Evolutionary conservation across 2,797 vertebrate species (phyloP).

Genomic region (Nothura maculosa): DNA sequence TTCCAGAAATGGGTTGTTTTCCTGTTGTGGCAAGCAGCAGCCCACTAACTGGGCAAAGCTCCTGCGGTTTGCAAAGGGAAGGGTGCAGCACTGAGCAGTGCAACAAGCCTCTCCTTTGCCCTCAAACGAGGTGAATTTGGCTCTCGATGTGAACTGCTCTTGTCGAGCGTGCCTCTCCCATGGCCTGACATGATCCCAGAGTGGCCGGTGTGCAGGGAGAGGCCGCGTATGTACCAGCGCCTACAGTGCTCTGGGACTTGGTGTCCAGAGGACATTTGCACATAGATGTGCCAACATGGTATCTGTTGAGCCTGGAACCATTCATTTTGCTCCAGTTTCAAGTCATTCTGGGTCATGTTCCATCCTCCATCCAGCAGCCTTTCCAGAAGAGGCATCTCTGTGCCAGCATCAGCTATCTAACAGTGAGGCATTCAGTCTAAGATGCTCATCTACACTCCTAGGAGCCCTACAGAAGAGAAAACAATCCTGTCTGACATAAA

Average conservation of each 20-base stretch:
- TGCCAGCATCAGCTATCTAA: background rate
- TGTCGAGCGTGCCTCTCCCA: background rate
- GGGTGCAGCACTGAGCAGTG: background rate
- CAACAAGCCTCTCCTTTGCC: constrained; percentile 10
- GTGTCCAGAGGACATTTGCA: background rate
- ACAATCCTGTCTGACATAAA: background rate
- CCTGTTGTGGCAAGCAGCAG: background rate
- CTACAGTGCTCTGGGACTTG: background rate
- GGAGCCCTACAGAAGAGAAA: background rate
- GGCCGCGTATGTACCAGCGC: background rate
- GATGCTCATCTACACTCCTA: background rate
- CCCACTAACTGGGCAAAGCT: background rate
- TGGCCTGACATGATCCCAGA: background rate
- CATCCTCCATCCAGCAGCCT: background rate
- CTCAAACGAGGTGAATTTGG: background rate
- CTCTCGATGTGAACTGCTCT: background rate
- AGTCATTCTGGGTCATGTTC: background rate
- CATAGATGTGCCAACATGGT: rapidly evolving
- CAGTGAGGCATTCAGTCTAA: background rate
- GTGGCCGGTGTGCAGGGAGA: background rate
- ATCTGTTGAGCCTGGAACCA: background rate
- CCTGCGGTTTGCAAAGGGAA: background rate
- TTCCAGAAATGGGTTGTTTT: background rate
- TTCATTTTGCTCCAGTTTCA: background rate
- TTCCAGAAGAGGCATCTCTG: background rate